These are phyloP conservation scores for Caenorhabditis sp. DNA, from an alignment of 2,888 invertebrate genomes.

Conservation along the genomic window DNA sequence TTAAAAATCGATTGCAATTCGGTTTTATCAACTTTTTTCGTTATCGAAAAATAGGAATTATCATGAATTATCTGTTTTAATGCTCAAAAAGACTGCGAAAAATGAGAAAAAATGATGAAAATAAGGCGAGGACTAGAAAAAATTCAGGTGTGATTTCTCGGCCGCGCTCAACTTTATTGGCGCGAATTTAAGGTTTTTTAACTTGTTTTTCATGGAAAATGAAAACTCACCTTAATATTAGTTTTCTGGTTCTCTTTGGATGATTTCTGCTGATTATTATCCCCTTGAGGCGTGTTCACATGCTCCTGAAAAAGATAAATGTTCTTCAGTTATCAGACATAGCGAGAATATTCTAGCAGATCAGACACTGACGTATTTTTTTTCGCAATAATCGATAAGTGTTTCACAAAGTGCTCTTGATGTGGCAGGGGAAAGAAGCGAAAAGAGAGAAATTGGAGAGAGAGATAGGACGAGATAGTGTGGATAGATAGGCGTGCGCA, in stretches of 20 bases:
- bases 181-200: constrained; percentile 16
- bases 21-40: constrained; percentile 28
- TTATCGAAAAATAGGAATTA: constrained; percentile 17
- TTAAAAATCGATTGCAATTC: constrained; percentile 25
- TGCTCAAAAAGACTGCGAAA: constrained; percentile 30
- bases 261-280: constrained; percentile 58
- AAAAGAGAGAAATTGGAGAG: background rate
- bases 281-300: constrained; percentile 67
- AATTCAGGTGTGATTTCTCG: constrained; percentile 29
- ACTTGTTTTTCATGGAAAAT: constrained; percentile 4
- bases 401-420: constrained; percentile 41
- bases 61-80: constrained; percentile 28
- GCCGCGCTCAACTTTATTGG: constrained; percentile 9
- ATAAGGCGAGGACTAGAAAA: constrained; percentile 51
- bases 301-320: constrained; percentile 66
- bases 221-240: constrained; percentile 50
- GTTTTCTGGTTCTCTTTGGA: constrained; percentile 56
- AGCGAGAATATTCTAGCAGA: constrained; percentile 32
- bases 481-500: constrained; percentile 11
- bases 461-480: constrained; percentile 21
- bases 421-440: background rate
- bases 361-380: constrained; percentile 11
- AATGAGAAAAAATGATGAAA: constrained; percentile 42
- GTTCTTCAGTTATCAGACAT: background rate
- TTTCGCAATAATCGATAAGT: constrained; percentile 45